These are phyloP conservation scores for Schizopygopsis pylzovi DNA, from an alignment of 2,797 vertebrate species.

Conservation along the genomic window DNA sequence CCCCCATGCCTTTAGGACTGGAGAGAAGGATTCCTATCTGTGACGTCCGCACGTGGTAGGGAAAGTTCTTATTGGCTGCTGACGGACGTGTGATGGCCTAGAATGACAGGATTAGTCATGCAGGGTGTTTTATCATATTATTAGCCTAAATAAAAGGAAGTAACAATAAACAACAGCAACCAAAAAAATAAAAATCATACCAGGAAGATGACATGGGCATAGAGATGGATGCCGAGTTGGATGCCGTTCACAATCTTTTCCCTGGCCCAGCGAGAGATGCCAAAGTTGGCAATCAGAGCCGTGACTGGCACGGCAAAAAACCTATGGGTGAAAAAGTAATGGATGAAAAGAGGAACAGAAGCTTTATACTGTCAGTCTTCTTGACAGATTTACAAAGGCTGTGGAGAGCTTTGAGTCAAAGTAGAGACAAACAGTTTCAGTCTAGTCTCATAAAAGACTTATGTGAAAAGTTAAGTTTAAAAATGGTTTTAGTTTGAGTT, in stretches of 20 bases:
- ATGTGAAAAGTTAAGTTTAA: not conserved
- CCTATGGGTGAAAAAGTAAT: constrained; percentile 72
- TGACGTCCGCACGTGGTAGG: constrained; percentile 91
- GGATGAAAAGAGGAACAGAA: constrained; percentile 50
- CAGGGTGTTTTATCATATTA: not conserved
- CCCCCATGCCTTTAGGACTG: constrained; percentile 77
- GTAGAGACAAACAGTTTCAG: not conserved
- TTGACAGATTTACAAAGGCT: not conserved
- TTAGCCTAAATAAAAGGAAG: not conserved
- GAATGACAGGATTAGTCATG: not conserved
- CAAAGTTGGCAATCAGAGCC: constrained; percentile 92
- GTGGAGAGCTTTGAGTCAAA: not conserved
- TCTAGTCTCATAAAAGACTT: not conserved
- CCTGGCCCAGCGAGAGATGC: constrained; percentile 92
- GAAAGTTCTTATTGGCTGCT: constrained; percentile 95
- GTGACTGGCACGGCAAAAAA: constrained; percentile 93
- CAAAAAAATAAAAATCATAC: constrained; percentile 64
- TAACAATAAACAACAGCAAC: not conserved
- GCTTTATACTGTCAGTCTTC: not conserved
- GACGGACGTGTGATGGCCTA: constrained; percentile 92
- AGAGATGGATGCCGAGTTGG: constrained; percentile 91
- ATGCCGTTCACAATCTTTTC: constrained; percentile 96
- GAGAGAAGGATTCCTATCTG: constrained; percentile 88
- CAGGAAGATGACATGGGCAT: constrained; percentile 90
- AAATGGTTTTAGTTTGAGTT: not conserved